Percentiles rank a stretch among this genome's conserved stretches.
phyloP scores from a whole-genome alignment of 2,113 vertebrate genomes.

The Phodopus roborovskii region DNA sequence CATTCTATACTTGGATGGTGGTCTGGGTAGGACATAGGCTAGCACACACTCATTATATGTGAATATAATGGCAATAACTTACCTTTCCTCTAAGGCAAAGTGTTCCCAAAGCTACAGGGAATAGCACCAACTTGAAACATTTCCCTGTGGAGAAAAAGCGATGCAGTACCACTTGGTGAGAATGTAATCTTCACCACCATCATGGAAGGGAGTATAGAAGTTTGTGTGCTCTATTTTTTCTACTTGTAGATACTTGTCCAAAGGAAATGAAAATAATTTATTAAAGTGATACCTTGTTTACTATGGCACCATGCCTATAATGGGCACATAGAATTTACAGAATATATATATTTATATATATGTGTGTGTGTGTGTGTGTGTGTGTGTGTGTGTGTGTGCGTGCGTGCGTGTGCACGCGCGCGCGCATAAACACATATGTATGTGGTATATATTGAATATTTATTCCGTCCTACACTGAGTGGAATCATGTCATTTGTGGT shows the following conservation, averaged over 20 bases:
- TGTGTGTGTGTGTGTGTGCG: too few relatives aligned
- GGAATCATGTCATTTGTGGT: not conserved
- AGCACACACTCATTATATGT: not conserved
- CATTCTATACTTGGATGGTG: not conserved
- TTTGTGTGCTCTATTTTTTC: not conserved
- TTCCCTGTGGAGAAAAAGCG: not conserved
- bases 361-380: too few relatives aligned
- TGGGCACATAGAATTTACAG: not conserved
- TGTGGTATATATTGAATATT: not conserved
- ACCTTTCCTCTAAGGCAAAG: not conserved
- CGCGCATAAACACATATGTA: not conserved
- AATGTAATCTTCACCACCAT: not conserved
- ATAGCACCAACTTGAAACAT: not conserved
- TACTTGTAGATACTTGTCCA: not conserved
- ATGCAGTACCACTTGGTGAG: not conserved
- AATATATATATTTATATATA: too few relatives aligned
- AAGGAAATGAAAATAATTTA: not conserved
- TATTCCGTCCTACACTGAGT: not conserved
- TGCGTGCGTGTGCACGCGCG: too few relatives aligned
- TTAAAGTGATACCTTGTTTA: not conserved
- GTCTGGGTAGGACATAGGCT: not conserved
- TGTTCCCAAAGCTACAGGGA: not conserved
- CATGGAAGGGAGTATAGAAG: not conserved
- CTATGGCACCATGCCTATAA: not conserved
- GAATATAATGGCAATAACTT: not conserved